Percentiles rank a stretch among this genome's conserved stretches.
These are phyloP conservation scores for Pachyuromys duprasi DNA, from an alignment of 2,797 vertebrate genomes.

Conservation along the genomic window DNA sequence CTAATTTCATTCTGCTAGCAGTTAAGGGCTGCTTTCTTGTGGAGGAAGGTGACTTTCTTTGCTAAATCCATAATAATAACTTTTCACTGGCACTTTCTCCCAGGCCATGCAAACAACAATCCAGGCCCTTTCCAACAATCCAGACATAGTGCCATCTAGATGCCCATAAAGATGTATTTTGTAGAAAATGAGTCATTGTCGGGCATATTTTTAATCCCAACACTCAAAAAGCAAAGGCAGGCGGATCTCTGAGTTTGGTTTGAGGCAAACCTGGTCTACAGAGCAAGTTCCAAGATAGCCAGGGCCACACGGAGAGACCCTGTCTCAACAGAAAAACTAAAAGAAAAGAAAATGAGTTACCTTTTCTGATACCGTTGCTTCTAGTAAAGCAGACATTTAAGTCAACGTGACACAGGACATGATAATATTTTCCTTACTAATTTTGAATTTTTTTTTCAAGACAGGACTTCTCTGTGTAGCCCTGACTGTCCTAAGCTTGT, in stretches of 20 bases:
- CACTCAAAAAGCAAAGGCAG: neutral
- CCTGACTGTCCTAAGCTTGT: neutral
- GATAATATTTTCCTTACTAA: neutral
- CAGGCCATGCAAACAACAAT: neutral
- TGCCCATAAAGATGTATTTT: neutral
- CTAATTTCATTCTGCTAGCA: neutral
- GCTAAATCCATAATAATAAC: neutral
- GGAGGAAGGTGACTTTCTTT: neutral
- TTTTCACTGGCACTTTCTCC: neutral
- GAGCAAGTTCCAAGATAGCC: neutral
- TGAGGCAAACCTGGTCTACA: neutral
- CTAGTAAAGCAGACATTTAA: neutral
- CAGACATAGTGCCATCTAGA: neutral
- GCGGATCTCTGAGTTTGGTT: neutral
- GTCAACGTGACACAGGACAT: neutral
- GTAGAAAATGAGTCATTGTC: neutral
- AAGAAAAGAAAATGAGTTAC: neutral
- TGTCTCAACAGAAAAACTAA: neutral
- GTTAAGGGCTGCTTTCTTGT: neutral
- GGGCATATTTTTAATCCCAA: neutral
- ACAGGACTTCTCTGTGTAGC: neutral
- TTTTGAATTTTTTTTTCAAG: neutral
- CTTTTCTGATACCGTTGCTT: constrained; percentile 21
- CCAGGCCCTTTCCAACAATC: constrained; percentile 1
- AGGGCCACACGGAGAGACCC: neutral